These are phyloP conservation scores for Thelaira solivaga DNA, from an alignment of 2,888 invertebrate genomes.

Conservation along the genomic window DNA sequence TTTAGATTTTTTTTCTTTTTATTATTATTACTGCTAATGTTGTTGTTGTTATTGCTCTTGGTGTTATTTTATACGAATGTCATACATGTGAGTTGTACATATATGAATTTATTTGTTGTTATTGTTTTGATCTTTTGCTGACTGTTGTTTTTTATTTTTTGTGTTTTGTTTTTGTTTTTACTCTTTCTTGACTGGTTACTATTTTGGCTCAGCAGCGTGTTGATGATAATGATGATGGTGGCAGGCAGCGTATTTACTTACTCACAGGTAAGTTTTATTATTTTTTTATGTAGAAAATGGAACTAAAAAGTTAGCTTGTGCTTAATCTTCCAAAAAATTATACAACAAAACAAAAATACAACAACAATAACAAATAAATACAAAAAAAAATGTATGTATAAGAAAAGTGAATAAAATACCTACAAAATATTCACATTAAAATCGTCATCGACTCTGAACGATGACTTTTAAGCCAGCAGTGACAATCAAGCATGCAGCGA, in stretches of 20 bases:
- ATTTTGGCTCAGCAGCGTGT: constrained; percentile 30
- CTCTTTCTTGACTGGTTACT: not conserved
- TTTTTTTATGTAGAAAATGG: constrained; percentile 9
- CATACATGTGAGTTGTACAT: not conserved
- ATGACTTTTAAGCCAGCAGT: constrained; percentile 60
- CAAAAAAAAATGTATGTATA: constrained; percentile 28
- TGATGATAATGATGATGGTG: constrained; percentile 10
- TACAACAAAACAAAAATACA: constrained; percentile 25
- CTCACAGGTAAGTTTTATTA: not conserved
- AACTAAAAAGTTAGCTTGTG: constrained; percentile 21
- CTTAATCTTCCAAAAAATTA: constrained; percentile 29
- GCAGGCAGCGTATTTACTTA: too few relatives aligned
- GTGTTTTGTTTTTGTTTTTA: not conserved
- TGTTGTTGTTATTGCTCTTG: too few relatives aligned
- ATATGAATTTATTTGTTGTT: constrained; percentile 5
- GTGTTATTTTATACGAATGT: constrained; percentile 32
- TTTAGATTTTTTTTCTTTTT: not conserved
- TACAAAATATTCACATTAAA: constrained; percentile 58
- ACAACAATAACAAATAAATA: not conserved
- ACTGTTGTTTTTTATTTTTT: not conserved
- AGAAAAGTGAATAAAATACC: constrained; percentile 38
- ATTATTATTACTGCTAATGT: too few relatives aligned
- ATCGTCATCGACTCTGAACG: constrained; percentile 62
- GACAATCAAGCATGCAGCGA: constrained; percentile 60
- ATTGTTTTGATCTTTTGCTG: not conserved